Evolutionary conservation across 2,888 invertebrate genomes (phyloP), one percentile per base, ranked within the genome.

Genomic region (Harmothoe impar): DNA sequence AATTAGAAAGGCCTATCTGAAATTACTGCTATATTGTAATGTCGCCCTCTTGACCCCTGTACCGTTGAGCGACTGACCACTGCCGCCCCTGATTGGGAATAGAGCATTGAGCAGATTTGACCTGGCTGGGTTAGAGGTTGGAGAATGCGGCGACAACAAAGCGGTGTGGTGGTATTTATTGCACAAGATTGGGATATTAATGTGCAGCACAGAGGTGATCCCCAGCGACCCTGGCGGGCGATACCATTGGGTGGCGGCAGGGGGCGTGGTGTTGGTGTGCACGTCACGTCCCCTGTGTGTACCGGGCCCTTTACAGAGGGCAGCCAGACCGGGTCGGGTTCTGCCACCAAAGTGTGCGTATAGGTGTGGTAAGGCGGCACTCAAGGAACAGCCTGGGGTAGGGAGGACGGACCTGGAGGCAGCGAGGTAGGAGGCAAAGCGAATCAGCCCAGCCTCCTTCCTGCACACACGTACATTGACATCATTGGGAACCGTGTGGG

Each of bases 121-220:
- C 62, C 43, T 43, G 43, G 5, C 43, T 43, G 10, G 3, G 10
- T 10, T 10, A 43, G 43, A 10, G 43, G 43, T 43, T 43, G 43
- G 43, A 43, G 43, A 10, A 43, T 43, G 43, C 43, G 43, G 43
- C 43, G 10, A 43, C 43, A 43, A 43, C 43, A 43, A 43, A 43
- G 43, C 43, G 43, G 43, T 43, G 43, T 43, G 86, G 25, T 25
- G 43, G 86, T 52, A 86, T 86, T 54, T 86, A 54, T 86, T 86
- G 86, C 86, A 86, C 86, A 86, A 86, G 86, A 54, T 54, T 29
- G 86, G 86, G 86, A 86, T 86, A 86, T 86, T 86, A 86, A 86
- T 86, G 86, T 31, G 54, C 86, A 17, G 54, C 5, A 12, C 29
- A 15, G 35, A 25, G 0, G 52, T 20, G 86, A 86, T 54, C 86